Base-by-base conservation (phyloP, 1,140 invertebrate species). In the Ctenoplectra terminalis region DNA sequence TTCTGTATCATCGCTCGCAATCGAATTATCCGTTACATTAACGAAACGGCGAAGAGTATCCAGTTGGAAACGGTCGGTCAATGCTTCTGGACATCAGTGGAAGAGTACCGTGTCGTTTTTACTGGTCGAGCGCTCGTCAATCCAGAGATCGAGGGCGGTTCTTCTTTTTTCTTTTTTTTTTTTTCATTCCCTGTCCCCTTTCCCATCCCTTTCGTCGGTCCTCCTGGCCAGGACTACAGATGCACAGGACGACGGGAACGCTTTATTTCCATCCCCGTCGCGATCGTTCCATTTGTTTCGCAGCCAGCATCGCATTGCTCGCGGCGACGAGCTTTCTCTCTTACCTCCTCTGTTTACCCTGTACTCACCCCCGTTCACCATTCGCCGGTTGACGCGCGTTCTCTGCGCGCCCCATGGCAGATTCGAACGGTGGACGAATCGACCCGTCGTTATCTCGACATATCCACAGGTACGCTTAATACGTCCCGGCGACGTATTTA, bases 241-340 rank as follows among this genome's bases (percentile, higher is more conserved):
- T 78, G 75, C 81, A 76, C 80, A 88, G 88, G 87, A 87, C 88
- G 89, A 91, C 90, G 89, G 82, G 88, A 74, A 88, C 82, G 89
- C 88, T 91, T 91, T 91, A 90, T 91, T 92, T 90, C 83, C 87
- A 90, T 80, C 87, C 88, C 86, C 87, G 85, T 87, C 83, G 89
- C 88, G 88, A 90, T 87, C 89, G 88, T 89, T 89, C 86, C 87
- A 92, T 91, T 92, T 92, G 88, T 91, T 91, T 88, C 89, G 87
- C 76, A 84, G 89, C 81, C 83, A 48, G 87, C 87, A 88, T 88
- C 88, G 87, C 87, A 89, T 75, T 72, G 87, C 91, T 91, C 86
- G 87, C 90, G 90, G 90, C 87, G 81, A 84, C 85, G 85, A 81
- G 89, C 80, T 83, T 83, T 83, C 85, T 82, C 86, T 88, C 81